These are phyloP conservation scores for Leguminivora glycinivorella DNA, from an alignment of 1,140 invertebrate genomes.

Conservation along the genomic window DNA sequence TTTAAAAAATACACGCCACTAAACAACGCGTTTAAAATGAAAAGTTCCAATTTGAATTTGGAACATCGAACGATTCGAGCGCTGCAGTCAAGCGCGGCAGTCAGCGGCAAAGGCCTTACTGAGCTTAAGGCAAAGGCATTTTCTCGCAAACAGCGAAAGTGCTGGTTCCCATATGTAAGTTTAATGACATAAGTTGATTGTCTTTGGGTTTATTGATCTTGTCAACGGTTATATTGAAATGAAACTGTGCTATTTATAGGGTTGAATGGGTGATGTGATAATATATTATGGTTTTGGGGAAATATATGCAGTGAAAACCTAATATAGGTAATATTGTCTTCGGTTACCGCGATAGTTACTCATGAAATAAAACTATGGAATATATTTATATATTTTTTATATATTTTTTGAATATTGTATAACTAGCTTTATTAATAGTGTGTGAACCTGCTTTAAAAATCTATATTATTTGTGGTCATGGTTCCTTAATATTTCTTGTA, in stretches of 20 bases:
- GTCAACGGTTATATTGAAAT: background rate
- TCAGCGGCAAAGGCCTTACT: constrained; percentile 41
- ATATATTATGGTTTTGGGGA: too few relatives aligned
- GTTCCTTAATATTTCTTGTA: too few relatives aligned
- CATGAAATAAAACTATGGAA: too few relatives aligned
- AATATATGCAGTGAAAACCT: too few relatives aligned
- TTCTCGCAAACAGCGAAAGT: constrained; percentile 65
- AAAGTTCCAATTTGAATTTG: constrained; percentile 30
- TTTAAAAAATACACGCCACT: constrained; percentile 14
- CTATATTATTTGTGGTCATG: too few relatives aligned
- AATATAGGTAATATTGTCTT: too few relatives aligned
- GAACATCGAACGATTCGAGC: constrained; percentile 32
- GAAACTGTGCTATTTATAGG: background rate
- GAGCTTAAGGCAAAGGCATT: constrained; percentile 58
- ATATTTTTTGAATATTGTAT: too few relatives aligned
- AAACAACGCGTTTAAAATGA: constrained; percentile 14
- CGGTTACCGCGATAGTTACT: too few relatives aligned
- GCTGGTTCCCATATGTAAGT: constrained; percentile 31
- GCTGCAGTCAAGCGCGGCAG: constrained; percentile 38
- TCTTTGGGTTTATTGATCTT: constrained; percentile 24
- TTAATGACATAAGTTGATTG: constrained; percentile 29
- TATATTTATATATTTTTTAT: too few relatives aligned
- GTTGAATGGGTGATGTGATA: background rate
- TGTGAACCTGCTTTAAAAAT: too few relatives aligned
- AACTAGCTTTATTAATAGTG: too few relatives aligned